Evolutionary conservation across 2,113 vertebrate genomes (phyloP), one percentile per base, ranked within the genome.

Genomic region (Halcyon malimbica): DNA sequence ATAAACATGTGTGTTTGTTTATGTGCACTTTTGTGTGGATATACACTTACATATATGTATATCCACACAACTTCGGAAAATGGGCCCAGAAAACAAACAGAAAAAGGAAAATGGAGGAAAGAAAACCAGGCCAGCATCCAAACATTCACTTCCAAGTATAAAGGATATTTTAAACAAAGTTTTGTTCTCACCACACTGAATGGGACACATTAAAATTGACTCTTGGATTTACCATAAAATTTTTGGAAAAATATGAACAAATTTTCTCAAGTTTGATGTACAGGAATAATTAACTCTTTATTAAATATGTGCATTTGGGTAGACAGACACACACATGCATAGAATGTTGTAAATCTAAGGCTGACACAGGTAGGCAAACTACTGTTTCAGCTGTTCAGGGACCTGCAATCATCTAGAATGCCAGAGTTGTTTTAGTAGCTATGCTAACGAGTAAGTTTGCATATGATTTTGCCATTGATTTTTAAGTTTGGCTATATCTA

Each of bases 1-100:
- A 74, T 29, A 62, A 0, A 14, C 8, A 29, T 0, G 0, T 51
- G 13, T 24, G 23, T 39, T n/a, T 60, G 15, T 20, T 13, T 35
- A 11, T 8, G 19, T 11, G 35, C 15, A 23, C 1, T 13, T 70
- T 13, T 31, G 16, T 56, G 63, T 25, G 42, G 28, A 39, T 33
- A 24, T 25, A 10, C 11, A 60, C 18, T 12, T 37, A 74, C 16
- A 44, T 5, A n/a, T 5, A n/a, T 3, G 4, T 24, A 15, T 13
- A 54, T 2, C 2, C 14, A 37, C 3, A 16, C 9, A 23, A 4
- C 12, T 39, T 26, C 56, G 31, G n/a, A 10, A 17, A n/a, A 73
- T 1, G 4, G 44, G 28, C 8, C 62, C 5, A 23, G 2, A 6
- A 56, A 83, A 75, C 11, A 56, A 70, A 16, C 4, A 54, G 39